phyloP scores from a whole-genome alignment of 2,888 invertebrate genomes.

The Sarcophaga rosellei region DNA sequence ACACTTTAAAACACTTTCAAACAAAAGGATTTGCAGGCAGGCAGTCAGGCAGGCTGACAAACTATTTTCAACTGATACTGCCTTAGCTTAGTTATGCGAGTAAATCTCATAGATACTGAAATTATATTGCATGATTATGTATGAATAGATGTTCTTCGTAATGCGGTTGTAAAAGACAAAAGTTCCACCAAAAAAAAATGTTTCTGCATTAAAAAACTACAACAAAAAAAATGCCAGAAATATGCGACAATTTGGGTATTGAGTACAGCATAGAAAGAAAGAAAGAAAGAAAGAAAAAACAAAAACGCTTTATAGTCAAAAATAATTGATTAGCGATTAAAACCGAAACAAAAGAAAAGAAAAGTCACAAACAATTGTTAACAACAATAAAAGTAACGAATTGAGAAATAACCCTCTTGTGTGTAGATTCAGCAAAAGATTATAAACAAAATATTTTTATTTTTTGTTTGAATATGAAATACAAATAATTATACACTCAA shows the following conservation, averaged over 20 bases:
- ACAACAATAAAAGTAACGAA: slow-evolving; percentile 1
- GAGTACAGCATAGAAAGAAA: slow-evolving; percentile 20
- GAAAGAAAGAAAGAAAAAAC: slow-evolving; percentile 22
- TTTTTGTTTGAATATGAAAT: background rate
- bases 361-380: background rate
- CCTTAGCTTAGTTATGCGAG: slow-evolving; percentile 5
- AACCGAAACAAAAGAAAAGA: background rate
- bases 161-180: slow-evolving; percentile 65
- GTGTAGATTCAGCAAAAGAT: slow-evolving; percentile 63
- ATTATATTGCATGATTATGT: slow-evolving; percentile 38
- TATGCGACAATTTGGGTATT: slow-evolving; percentile 64
- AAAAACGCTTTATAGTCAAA: slow-evolving; percentile 31
- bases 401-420: background rate
- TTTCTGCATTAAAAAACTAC: slow-evolving; percentile 52
- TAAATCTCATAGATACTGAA: background rate
- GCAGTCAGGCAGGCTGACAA: slow-evolving; percentile 57
- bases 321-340: slow-evolving; percentile 54
- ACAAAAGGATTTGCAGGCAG: slow-evolving; percentile 60
- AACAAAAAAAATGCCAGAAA: slow-evolving; percentile 31
- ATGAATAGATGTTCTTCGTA: slow-evolving; percentile 42
- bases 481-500: background rate
- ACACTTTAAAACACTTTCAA: slow-evolving; percentile 66
- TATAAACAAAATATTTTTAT: background rate
- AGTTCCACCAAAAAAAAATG: slow-evolving; percentile 13
- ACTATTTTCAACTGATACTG: slow-evolving; percentile 45